A percentile compares a stretch with the other conserved stretches of the same genome.
phyloP scores from a whole-genome alignment of 2,113 vertebrate species.

The Eulemur macaco region DNA sequence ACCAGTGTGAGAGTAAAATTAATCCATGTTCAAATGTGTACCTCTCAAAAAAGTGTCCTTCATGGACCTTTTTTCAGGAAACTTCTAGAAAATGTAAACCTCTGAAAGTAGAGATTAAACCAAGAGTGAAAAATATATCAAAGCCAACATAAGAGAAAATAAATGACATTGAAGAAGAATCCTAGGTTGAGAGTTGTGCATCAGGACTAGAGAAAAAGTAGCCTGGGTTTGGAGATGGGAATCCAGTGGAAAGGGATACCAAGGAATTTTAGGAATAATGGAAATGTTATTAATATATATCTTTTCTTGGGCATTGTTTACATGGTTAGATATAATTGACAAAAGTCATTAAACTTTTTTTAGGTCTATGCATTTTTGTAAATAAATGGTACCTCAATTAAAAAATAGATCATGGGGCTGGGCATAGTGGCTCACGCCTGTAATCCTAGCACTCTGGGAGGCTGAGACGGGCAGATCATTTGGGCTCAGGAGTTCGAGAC shows the following conservation, averaged over 20 bases:
- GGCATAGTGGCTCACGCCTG: too few species aligned
- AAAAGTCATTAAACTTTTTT: background rate
- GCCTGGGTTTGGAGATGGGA: background rate
- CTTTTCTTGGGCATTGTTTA: background rate
- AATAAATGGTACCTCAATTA: background rate
- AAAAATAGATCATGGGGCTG: background rate
- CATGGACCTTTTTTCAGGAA: background rate
- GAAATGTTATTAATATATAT: background rate
- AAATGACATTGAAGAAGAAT: background rate
- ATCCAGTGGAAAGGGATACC: background rate
- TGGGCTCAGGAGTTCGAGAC: too few species aligned
- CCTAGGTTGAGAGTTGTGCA: background rate
- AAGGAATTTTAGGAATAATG: background rate
- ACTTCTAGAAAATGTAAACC: background rate
- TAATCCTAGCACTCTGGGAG: too few species aligned
- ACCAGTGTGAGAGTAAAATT: background rate
- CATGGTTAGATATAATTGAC: background rate
- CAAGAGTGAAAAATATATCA: background rate
- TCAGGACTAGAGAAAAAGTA: background rate
- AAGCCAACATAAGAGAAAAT: background rate
- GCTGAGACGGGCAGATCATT: too few species aligned
- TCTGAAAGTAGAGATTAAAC: background rate
- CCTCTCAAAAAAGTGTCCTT: background rate
- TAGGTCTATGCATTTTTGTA: background rate
- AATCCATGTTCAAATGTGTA: background rate